Evolutionary conservation across 2,113 vertebrate genomes (phyloP).

Genomic region (Corythornis madagascariensis): DNA sequence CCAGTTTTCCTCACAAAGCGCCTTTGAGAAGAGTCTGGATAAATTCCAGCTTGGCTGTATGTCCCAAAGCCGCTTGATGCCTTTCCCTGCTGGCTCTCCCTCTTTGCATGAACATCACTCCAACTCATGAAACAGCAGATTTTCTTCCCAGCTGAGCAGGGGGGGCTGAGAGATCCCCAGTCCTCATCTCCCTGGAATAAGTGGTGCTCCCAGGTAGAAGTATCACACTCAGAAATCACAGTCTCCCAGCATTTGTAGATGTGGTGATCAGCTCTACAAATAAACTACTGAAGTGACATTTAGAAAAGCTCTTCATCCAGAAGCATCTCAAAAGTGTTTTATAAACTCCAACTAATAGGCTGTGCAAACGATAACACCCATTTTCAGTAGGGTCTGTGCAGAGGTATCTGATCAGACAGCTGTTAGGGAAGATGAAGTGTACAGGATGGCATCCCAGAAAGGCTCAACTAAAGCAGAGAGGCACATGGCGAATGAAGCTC

Average conservation of each 20-base stretch:
- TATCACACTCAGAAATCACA: background rate
- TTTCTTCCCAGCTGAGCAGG: background rate
- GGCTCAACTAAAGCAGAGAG: background rate
- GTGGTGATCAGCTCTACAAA: background rate
- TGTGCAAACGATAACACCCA: background rate
- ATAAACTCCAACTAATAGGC: background rate
- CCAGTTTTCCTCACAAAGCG: slow-evolving; percentile 41
- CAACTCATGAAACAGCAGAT: slow-evolving; percentile 39
- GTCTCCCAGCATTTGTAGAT: background rate
- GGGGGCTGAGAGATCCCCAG: background rate
- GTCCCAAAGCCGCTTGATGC: background rate
- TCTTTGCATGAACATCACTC: background rate
- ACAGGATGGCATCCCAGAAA: background rate
- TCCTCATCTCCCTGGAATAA: background rate
- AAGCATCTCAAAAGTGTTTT: slow-evolving; percentile 27
- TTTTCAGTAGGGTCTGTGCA: background rate
- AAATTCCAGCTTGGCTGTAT: slow-evolving; percentile 27
- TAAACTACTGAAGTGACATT: slow-evolving; percentile 27
- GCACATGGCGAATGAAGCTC: background rate
- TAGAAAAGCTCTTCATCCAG: slow-evolving; percentile 4
- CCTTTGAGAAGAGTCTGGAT: slow-evolving; percentile 48
- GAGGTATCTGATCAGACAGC: background rate
- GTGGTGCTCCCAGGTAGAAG: background rate
- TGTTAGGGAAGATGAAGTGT: background rate
- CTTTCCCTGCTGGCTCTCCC: background rate